Evolutionary conservation across 2,888 invertebrate genomes (phyloP).

Genomic region (Zhuqinia jingwanae): DNA sequence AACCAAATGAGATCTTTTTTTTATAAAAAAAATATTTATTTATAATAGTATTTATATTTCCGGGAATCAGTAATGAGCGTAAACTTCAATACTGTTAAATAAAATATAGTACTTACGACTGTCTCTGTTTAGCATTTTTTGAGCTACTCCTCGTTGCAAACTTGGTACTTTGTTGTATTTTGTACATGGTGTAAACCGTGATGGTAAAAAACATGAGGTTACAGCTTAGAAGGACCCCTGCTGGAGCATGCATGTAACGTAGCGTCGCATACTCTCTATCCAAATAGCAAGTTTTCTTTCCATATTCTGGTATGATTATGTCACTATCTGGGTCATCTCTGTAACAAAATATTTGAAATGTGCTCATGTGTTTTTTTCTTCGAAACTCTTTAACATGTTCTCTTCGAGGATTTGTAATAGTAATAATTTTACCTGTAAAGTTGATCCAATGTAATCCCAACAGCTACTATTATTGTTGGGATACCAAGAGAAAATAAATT

Average conservation of each 20-base stretch:
- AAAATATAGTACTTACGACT: slow-evolving; percentile 75
- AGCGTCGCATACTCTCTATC: slow-evolving; percentile 73
- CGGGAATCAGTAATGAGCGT: too few species aligned
- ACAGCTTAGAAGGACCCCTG: slow-evolving; percentile 72
- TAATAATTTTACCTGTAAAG: slow-evolving; percentile 68
- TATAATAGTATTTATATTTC: neutral
- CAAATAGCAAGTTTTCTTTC: slow-evolving; percentile 69
- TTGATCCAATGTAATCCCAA: slow-evolving; percentile 72
- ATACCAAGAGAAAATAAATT: slow-evolving; percentile 71
- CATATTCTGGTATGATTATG: slow-evolving; percentile 77
- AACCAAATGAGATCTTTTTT: neutral
- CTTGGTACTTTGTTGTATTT: slow-evolving; percentile 76
- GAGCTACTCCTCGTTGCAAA: slow-evolving; percentile 76
- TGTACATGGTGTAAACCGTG: slow-evolving; percentile 75
- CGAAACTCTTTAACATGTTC: neutral
- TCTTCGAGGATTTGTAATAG: neutral
- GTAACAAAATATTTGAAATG: neutral
- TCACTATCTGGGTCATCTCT: slow-evolving; percentile 76
- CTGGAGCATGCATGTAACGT: slow-evolving; percentile 76
- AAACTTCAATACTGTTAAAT: too few species aligned
- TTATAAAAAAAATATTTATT: neutral
- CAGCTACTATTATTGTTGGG: slow-evolving; percentile 71
- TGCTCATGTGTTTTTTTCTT: neutral
- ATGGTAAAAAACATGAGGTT: slow-evolving; percentile 76
- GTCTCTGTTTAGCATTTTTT: slow-evolving; percentile 74